Evolutionary conservation across 92 coral and sea anemone species (phyloP).

Genomic region (Scolanthus callimorphus): DNA sequence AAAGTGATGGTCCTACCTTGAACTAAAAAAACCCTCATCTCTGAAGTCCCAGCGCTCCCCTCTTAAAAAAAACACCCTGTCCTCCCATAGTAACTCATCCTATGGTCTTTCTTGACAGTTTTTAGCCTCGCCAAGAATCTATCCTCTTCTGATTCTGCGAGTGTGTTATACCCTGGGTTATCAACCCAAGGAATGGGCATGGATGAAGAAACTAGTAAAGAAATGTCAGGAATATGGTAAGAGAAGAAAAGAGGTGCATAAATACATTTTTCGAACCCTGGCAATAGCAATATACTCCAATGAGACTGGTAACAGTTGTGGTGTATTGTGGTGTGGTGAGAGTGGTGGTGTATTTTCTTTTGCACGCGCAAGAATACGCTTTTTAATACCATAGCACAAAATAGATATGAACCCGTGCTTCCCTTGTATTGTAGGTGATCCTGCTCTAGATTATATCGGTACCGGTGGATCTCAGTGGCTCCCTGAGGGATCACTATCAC

Average conservation of each 20-base stretch:
- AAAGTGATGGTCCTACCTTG: too few relatives aligned
- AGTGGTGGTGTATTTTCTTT: too few relatives aligned
- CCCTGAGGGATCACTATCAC: slow-evolving; percentile 41
- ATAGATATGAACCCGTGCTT: too few relatives aligned
- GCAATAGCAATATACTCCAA: neutral
- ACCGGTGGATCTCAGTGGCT: slow-evolving; percentile 65
- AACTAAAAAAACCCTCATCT: too few relatives aligned
- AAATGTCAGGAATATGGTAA: slow-evolving; percentile 72
- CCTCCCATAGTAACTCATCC: too few relatives aligned
- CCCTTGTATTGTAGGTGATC: slow-evolving; percentile 90
- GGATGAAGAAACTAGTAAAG: slow-evolving; percentile 62
- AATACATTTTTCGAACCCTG: neutral
- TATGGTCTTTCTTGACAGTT: slow-evolving; percentile 41
- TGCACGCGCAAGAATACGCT: too few relatives aligned
- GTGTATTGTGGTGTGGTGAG: too few relatives aligned
- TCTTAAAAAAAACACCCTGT: too few relatives aligned
- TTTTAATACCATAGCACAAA: too few relatives aligned
- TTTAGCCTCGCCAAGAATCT: slow-evolving; percentile 80
- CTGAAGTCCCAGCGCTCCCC: too few relatives aligned
- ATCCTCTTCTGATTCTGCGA: slow-evolving; percentile 72
- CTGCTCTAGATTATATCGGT: slow-evolving; percentile 89
- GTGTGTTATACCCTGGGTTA: slow-evolving; percentile 78
- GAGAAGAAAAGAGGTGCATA: slow-evolving; percentile 4
- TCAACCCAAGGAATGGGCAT: slow-evolving; percentile 63
- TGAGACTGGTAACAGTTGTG: too few relatives aligned